These are phyloP conservation scores for Subanguina moxae DNA, from an alignment of 1,140 invertebrate genomes.

Conservation along the genomic window DNA sequence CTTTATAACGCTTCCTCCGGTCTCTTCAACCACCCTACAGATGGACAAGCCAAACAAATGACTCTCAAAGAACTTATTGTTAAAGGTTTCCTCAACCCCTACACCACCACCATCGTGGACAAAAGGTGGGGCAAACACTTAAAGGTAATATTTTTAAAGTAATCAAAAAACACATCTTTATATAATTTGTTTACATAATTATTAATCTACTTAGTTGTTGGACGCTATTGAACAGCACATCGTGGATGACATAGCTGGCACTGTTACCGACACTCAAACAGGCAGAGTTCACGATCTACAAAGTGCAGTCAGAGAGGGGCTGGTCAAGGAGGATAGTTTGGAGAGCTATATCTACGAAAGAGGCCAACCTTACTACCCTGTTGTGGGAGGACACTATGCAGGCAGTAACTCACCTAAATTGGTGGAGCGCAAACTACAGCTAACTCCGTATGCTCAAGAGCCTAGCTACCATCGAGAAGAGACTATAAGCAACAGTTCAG, in stretches of 20 bases:
- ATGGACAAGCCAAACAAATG: constrained; percentile 31
- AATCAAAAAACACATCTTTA: too few relatives aligned
- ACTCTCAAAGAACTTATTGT: constrained; percentile 47
- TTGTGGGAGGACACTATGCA: constrained; percentile 65
- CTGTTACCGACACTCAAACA: constrained; percentile 68
- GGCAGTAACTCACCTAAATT: constrained; percentile 28
- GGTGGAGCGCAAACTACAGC: constrained; percentile 53
- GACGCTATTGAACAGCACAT: constrained; percentile 77
- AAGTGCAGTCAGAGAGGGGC: constrained; percentile 30
- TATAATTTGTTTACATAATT: too few relatives aligned
- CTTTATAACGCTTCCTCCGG: constrained; percentile 35
- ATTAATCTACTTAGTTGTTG: too few relatives aligned
- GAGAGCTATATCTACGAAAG: constrained; percentile 67
- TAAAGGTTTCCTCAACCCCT: constrained; percentile 48
- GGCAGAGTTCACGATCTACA: constrained; percentile 53
- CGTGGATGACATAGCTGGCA: constrained; percentile 73
- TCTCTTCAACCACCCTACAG: constrained; percentile 34
- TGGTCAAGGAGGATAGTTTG: constrained; percentile 66
- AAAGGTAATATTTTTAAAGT: too few relatives aligned
- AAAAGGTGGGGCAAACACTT: constrained; percentile 73
- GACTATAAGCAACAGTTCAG: too few relatives aligned
- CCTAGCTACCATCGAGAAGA: constrained; percentile 3
- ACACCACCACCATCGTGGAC: constrained; percentile 66
- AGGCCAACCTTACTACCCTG: constrained; percentile 64
- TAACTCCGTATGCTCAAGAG: constrained; percentile 52